phyloP scores from a whole-genome alignment of 2,888 invertebrate species.

The Pollenia labialis region DNA sequence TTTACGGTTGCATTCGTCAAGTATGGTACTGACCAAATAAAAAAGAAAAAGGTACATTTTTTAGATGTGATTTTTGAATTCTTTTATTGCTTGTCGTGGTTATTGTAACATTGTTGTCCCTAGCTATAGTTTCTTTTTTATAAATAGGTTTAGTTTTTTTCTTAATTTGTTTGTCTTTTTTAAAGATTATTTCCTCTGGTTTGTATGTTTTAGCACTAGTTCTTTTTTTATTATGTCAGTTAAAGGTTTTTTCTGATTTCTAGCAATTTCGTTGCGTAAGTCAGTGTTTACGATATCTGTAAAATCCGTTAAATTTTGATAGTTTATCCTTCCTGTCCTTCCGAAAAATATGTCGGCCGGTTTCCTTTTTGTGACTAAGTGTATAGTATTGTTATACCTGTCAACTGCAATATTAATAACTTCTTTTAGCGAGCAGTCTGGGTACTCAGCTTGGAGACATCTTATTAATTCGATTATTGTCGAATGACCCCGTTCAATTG shows the following conservation, averaged over 20 bases:
- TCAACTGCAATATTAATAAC: too few species aligned
- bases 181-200: background rate
- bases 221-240: conserved; percentile 17
- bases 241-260: conserved; percentile 29
- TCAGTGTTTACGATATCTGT: conserved; percentile 17
- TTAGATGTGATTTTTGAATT: too few species aligned
- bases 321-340: conserved; percentile 24
- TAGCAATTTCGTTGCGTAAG: conserved; percentile 28
- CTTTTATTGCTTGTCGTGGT: too few species aligned
- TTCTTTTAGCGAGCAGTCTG: too few species aligned
- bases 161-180: too few species aligned
- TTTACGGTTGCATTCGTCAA: too few species aligned
- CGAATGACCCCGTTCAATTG: conserved; percentile 66
- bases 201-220: conserved; percentile 1
- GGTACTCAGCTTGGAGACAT: too few species aligned
- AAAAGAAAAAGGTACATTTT: too few species aligned
- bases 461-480: conserved; percentile 58
- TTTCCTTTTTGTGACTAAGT: conserved; percentile 30
- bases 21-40: too few species aligned
- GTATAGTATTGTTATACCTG: conserved; percentile 47
- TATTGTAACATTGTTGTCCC: too few species aligned
- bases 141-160: too few species aligned
- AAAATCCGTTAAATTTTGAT: conserved; percentile 23
- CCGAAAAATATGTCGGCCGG: conserved; percentile 38
- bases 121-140: too few species aligned